A percentile compares a stretch with the other conserved stretches of the same genome.
These are phyloP conservation scores for Anagyrus pseudococci DNA, from an alignment of 2,888 invertebrate genomes.

Conservation along the genomic window DNA sequence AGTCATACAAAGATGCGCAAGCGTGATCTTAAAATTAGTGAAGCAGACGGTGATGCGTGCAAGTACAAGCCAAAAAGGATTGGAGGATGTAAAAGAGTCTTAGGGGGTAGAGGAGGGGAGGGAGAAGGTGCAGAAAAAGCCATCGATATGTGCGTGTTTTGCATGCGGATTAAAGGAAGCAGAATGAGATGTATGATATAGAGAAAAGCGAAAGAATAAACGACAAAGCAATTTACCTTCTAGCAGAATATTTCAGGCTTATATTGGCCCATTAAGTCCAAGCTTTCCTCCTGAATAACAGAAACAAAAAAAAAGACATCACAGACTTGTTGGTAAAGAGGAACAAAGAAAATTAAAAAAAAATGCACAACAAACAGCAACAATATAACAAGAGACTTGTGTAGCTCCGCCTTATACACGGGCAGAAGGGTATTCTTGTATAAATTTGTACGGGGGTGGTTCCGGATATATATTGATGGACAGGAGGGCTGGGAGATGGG, in stretches of 20 bases:
- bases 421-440: too few relatives aligned
- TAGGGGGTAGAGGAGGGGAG: too few relatives aligned
- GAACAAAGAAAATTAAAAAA: too few relatives aligned
- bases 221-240: conserved; percentile 64
- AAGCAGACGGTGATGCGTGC: background rate
- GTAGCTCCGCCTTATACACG: too few relatives aligned
- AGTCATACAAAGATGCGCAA: background rate
- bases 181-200: background rate
- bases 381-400: too few relatives aligned
- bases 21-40: background rate
- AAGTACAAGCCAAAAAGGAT: too few relatives aligned
- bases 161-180: conserved; percentile 1
- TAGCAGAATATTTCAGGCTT: conserved; percentile 83
- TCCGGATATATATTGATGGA: too few relatives aligned
- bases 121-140: background rate
- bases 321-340: too few relatives aligned
- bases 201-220: conserved; percentile 18
- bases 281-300: conserved; percentile 72
- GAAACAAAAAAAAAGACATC: conserved; percentile 68
- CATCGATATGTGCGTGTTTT: background rate
- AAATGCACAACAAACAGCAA: too few relatives aligned
- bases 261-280: conserved; percentile 81
- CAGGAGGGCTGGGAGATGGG: too few relatives aligned
- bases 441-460: too few relatives aligned
- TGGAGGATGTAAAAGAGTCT: too few relatives aligned